These are phyloP conservation scores for Neodiprion virginianus DNA, from an alignment of 1,140 invertebrate genomes.

Conservation along the genomic window DNA sequence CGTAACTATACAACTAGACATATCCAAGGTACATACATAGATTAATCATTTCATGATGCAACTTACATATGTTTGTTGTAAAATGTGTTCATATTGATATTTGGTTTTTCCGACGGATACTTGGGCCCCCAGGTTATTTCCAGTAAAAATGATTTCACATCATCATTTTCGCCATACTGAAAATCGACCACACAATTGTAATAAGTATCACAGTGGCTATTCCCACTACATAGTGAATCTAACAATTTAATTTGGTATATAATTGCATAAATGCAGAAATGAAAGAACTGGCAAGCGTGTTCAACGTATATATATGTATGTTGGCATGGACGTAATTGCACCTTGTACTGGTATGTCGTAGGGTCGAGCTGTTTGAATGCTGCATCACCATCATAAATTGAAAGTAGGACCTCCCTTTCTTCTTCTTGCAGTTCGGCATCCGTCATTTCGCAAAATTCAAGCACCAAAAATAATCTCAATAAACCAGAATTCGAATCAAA, in stretches of 20 bases:
- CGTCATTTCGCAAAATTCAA: constrained; percentile 53
- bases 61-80: constrained; percentile 94
- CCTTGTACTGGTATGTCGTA: constrained; percentile 90
- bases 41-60: constrained; percentile 9
- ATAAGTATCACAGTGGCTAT: not conserved
- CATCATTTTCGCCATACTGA: constrained; percentile 85
- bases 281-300: constrained; percentile 9
- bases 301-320: not conserved
- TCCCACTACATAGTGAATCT: too few relatives aligned
- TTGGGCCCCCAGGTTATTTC: constrained; percentile 86
- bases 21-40: constrained; percentile 22
- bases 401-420: constrained; percentile 88
- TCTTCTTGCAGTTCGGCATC: constrained; percentile 79
- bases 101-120: constrained; percentile 85
- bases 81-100: constrained; percentile 88
- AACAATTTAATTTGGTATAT: constrained; percentile 6
- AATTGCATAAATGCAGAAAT: constrained; percentile 10
- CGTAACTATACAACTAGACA: constrained; percentile 34
- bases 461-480: too few relatives aligned
- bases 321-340: constrained; percentile 48
- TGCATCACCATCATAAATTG: constrained; percentile 93
- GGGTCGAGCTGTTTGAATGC: constrained; percentile 82
- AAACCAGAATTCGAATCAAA: too few relatives aligned
- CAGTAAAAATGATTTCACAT: constrained; percentile 81
- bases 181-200: constrained; percentile 42